These are phyloP conservation scores for Caenorhabditis drosophilae DNA, from an alignment of 2,888 invertebrate genomes.

Conservation along the genomic window DNA sequence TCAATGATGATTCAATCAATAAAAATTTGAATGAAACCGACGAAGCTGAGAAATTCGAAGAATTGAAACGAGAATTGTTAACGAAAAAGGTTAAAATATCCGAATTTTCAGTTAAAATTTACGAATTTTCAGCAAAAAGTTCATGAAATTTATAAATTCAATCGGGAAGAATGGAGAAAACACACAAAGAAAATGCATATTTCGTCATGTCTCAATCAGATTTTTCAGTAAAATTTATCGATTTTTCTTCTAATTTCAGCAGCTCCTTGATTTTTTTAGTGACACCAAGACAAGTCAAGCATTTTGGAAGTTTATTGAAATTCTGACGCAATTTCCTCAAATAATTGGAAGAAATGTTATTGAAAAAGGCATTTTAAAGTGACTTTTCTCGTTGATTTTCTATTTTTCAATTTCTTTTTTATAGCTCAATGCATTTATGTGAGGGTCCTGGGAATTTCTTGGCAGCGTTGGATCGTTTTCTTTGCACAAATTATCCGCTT, in stretches of 20 bases:
- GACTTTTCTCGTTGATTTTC: no score
- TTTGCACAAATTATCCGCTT: conserved; percentile 5
- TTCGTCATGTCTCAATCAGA: no score
- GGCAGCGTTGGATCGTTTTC: conserved; percentile 17
- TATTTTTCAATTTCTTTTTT: no score
- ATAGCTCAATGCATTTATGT: conserved; percentile 39
- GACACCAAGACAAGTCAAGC: conserved; percentile 9
- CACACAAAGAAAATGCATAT: background rate
- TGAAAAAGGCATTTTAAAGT: no score
- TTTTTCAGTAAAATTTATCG: no score
- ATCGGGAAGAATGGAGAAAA: background rate
- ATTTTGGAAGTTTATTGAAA: conserved; percentile 35
- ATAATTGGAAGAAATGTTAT: conserved; percentile 1
- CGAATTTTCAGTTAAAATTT: background rate
- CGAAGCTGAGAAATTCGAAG: background rate
- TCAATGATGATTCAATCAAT: no score
- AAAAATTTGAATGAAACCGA: background rate
- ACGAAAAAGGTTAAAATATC: background rate
- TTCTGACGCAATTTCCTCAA: conserved; percentile 16
- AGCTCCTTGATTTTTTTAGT: background rate
- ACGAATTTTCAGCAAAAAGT: background rate
- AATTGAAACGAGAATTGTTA: background rate
- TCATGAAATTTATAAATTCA: background rate
- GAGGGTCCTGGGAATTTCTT: conserved; percentile 47
- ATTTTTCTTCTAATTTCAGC: no score